These are phyloP conservation scores for Pandemis corylana DNA, from an alignment of 2,888 invertebrate species.

Conservation along the genomic window DNA sequence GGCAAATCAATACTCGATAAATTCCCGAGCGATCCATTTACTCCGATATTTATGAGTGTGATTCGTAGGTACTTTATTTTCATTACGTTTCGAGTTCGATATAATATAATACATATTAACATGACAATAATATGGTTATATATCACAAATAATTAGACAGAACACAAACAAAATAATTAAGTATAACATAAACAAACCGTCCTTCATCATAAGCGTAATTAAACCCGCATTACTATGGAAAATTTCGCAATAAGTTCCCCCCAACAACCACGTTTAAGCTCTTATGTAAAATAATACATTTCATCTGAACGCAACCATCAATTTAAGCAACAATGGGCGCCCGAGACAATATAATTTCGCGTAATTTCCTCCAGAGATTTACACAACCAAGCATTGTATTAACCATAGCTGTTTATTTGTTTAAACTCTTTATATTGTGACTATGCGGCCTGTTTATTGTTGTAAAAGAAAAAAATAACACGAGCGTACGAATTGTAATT, in stretches of 20 bases:
- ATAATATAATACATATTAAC: too few relatives aligned
- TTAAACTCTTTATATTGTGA: slow-evolving; percentile 28
- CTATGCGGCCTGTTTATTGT: slow-evolving; percentile 3
- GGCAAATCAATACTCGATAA: too few relatives aligned
- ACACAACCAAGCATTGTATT: slow-evolving; percentile 24
- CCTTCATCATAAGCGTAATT: neutral
- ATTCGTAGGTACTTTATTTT: too few relatives aligned
- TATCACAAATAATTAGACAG: neutral
- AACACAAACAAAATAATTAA: neutral
- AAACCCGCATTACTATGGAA: slow-evolving; percentile 6
- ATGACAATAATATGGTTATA: too few relatives aligned
- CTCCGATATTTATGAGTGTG: too few relatives aligned
- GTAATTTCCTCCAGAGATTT: slow-evolving; percentile 29
- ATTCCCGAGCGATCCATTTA: too few relatives aligned
- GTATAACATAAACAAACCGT: neutral
- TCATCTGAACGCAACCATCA: slow-evolving; percentile 34
- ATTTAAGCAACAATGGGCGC: slow-evolving; percentile 39
- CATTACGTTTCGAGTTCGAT: too few relatives aligned
- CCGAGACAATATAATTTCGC: slow-evolving; percentile 37
- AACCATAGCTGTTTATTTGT: slow-evolving; percentile 29
- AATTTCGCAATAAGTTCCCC: slow-evolving; percentile 13
- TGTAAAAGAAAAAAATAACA: slow-evolving; percentile 5
- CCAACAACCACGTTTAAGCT: slow-evolving; percentile 25
- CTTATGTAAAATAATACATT: slow-evolving; percentile 40
- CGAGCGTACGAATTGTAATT: slow-evolving; percentile 3